Evolutionary conservation across 1,140 invertebrate genomes (phyloP), one percentile per base, ranked within the genome.

Genomic region (Brachionus asplanchnoidis): DNA sequence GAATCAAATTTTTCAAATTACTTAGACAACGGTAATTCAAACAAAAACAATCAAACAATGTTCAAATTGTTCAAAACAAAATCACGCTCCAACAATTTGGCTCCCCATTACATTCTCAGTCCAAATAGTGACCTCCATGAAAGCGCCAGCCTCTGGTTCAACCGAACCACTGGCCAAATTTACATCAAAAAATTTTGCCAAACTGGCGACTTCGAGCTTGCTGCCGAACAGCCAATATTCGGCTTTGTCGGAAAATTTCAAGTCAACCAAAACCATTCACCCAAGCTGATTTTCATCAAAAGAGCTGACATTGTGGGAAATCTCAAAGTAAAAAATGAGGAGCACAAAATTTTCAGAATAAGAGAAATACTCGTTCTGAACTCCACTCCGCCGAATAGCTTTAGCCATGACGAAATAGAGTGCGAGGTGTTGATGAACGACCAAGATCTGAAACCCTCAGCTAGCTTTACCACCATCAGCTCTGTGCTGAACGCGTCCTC

Each of bases 231-330:
- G 12, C 66, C 66, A 5, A 26, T 80, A 12, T 82, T 14, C 40
- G 79, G 79, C 7, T 82, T 56, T 11, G 28, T 82, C 23, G 79
- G 79, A 32, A 82, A 82, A 82, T 82, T 82, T 36, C 79, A 82
- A 65, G 32, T 82, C 3, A 82, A 82, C 32, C 32, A 9, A 26
- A 68, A 65, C 40, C 28, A 60, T 26, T n/a, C 50, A n/a, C 79
- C 79, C 32, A 82, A 36, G 40, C 9, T 82, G 20, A 44, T 82
- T 11, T 82, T 82, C 8, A 68, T 82, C 40, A 82, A 82, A 82
- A 46, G 4, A 65, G 53, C 65, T 12, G 79, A 82, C 17, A 65
- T n/a, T 12, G 42, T 82, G 0, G 79, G 79, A 17, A 60, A 68
- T 40, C n/a, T 82, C 8, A 82, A 44, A 32, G 53, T 82, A 12